Evolutionary conservation across 1,140 invertebrate species (phyloP), one percentile per base, ranked within the genome.

Genomic region (Drosophila arawakana): DNA sequence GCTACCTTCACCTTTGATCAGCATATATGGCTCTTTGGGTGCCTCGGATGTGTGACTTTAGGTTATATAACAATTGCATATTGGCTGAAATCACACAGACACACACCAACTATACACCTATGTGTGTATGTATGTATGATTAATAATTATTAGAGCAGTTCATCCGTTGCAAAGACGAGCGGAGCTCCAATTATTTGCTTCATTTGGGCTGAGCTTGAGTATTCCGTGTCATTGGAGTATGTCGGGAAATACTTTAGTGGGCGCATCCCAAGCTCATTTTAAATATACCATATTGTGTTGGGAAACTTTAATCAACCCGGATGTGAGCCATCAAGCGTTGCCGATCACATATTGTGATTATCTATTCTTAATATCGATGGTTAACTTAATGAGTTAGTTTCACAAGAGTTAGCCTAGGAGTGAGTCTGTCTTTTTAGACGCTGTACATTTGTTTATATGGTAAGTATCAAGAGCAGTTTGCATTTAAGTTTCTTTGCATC

Each of bases 1-100:
- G 61, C 66, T 55, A 67, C 73, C 76, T 78, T 78, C 73, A 78
- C 73, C 76, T 78, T 71, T 59, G 60, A 52, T 50, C 43, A 54
- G 43, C 35, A 11, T 15, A 25, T 50, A 41, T 49, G 18, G 10
- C 41, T 25, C 59, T 30, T 49, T 5, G 34, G 46, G 13, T 37
- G 34, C 39, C 57, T 63, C 49, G 49, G 41, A 73, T 73, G 49
- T 55, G 69, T 49, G 73, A 65, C 61, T 65, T 65, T 58, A 18
- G 37, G 54, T 76, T 76, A 73, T 50, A 73, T 76, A 69, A 73
- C 44, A 58, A 47, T 49, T 69, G 34, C 39, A 37, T 47, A 21
- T 37, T 11, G 30, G 21, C 25, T 44, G 9, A 21, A 50, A 25
- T 30, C 25, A 30, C 25, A 30, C 25, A 30, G 25, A 30, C 25